phyloP scores from a whole-genome alignment of 2,888 invertebrate species.

The Chrysolina americana region DNA sequence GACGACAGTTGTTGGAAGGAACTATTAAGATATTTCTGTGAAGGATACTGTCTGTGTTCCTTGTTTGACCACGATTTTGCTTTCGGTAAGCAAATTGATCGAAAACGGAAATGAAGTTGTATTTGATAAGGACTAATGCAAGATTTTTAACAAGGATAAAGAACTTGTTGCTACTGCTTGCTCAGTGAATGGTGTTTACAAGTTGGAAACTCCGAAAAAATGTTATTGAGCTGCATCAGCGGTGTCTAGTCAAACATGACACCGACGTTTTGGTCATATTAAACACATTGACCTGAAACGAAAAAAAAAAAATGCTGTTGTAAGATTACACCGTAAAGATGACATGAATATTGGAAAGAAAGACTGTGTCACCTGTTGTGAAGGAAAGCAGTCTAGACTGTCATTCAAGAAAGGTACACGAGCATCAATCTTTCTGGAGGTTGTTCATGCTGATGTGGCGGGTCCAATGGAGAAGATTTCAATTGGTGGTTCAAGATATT shows the following conservation, averaged over 20 bases:
- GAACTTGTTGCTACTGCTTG: no score
- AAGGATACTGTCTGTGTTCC: no score
- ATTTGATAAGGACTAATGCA: no score
- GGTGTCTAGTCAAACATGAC: constrained; percentile 30
- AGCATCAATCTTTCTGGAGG: background rate
- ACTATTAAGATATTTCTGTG: no score
- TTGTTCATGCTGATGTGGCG: constrained; percentile 39
- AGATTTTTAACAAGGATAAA: no score
- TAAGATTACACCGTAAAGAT: background rate
- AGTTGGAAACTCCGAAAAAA: constrained; percentile 42
- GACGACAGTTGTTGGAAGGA: no score
- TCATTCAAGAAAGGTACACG: background rate
- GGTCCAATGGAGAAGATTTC: constrained; percentile 48
- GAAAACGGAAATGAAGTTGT: no score
- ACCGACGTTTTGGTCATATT: constrained; percentile 40
- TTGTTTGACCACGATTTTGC: no score
- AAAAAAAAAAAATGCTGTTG: constrained; percentile 21
- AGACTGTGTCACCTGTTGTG: constrained; percentile 1
- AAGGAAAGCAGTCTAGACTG: background rate
- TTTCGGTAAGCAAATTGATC: no score
- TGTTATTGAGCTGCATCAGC: no score
- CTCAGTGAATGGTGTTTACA: no score
- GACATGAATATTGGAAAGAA: background rate
- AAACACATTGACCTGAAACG: constrained; percentile 35
- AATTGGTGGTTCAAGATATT: constrained; percentile 52